Evolutionary conservation across 2,888 invertebrate species (phyloP), one percentile per base, ranked within the genome.

Genomic region (Megalurothrips usitatus): DNA sequence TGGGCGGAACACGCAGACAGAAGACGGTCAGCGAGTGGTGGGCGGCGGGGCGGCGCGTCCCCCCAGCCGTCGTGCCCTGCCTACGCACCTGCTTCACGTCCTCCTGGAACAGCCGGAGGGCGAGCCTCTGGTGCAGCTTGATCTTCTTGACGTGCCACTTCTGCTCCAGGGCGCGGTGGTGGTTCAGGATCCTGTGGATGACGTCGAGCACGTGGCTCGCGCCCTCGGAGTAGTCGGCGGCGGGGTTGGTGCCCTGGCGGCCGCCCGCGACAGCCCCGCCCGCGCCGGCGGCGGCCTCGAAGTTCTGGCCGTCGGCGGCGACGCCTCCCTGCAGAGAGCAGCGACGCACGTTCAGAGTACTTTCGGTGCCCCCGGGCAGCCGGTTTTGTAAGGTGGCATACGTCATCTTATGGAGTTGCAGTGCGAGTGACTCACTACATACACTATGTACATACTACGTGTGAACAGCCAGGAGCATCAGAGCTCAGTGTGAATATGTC

Each of bases 191-290:
- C 89, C 97, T 97, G 88, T 98, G 98, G 84, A 98, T 97, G 79
- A 98, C 96, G 80, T 96, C 96, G 83, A 98, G 89, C 80, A 98
- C 98, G 88, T 98, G 98, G 86, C 96, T 96, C 80, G 98, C 97
- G 68, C 98, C 98, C 84, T 95, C 97, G 83, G 97, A 97, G 87
- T 98, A 98, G 89, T 98, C 98, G 0, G 97, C 96, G 0, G 96
- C 96, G 0, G 96, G 96, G 87, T 96, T 96, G 34, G 93, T 92
- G 80, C 92, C 92, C 84, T 92, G 91, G 83, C 92, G 92, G 82
- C 91, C 90, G 11, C 14, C 19, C 19, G 58, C 58, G 58, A 17
- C 19, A 6, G 6, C 34, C 34, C 34, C 34, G 58, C 90, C 89
- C 34, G 89, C 89, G 84, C 89, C 91, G 83, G 89, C 90, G 82